Evolutionary conservation across 23 tunicate genomes (phyloP).

Genomic region (Styela clava): DNA sequence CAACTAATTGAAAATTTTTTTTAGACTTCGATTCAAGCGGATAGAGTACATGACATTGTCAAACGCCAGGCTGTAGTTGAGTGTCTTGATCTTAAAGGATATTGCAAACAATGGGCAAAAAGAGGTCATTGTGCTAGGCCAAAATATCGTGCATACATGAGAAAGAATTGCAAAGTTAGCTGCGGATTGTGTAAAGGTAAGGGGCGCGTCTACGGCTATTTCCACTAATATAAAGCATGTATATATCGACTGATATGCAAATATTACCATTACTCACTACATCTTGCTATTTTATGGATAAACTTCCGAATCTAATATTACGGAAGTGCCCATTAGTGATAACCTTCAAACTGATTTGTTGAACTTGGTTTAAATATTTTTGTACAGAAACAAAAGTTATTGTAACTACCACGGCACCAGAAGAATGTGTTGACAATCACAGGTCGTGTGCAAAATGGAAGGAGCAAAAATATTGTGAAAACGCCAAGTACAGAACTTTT

Average conservation of each 20-base stretch:
- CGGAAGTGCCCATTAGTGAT: too few species aligned
- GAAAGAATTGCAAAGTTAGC: constrained; percentile 51
- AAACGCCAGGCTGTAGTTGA: background rate
- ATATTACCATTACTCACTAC: too few species aligned
- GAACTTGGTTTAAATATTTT: too few species aligned
- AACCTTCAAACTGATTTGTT: too few species aligned
- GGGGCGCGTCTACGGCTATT: too few species aligned
- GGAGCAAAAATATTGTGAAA: constrained; percentile 40
- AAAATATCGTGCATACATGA: constrained; percentile 49
- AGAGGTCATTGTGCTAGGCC: constrained; percentile 38
- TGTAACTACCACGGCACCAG: background rate
- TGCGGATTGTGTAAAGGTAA: constrained; percentile 51
- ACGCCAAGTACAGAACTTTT: constrained; percentile 29
- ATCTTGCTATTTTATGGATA: too few species aligned
- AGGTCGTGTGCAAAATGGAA: constrained; percentile 47
- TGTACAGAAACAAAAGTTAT: background rate
- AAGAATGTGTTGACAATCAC: constrained; percentile 25
- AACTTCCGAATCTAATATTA: too few species aligned
- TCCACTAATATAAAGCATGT: too few species aligned
- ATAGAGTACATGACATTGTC: background rate
- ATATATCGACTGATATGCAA: too few species aligned
- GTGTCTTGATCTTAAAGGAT: constrained; percentile 19
- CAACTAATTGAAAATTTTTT: background rate
- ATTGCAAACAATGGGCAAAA: constrained; percentile 56
- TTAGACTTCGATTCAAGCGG: background rate